Evolutionary conservation across 2,888 invertebrate species (phyloP).

Genomic region (Rugalucina vietnamica): DNA sequence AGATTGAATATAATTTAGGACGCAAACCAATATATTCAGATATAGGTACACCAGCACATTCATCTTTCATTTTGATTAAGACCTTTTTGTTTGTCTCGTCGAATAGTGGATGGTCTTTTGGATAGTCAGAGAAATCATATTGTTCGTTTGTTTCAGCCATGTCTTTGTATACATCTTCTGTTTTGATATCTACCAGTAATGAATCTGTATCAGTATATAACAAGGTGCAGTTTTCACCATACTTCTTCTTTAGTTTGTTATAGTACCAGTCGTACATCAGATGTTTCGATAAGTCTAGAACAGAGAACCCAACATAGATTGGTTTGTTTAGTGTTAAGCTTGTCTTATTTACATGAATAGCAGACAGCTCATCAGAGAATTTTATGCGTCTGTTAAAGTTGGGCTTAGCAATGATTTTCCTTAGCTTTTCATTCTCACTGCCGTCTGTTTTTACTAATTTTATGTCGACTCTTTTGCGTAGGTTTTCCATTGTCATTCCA

Average conservation of each 20-base stretch:
- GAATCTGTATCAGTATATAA: conserved; percentile 72
- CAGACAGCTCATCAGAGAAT: conserved; percentile 38
- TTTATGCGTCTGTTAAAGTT: conserved; percentile 38
- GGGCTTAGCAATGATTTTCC: conserved; percentile 33
- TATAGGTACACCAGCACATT: conserved; percentile 42
- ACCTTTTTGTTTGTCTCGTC: conserved; percentile 50
- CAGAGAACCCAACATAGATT: conserved; percentile 45
- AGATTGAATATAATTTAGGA: too few relatives aligned
- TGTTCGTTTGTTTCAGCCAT: conserved; percentile 46
- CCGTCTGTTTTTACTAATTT: conserved; percentile 39
- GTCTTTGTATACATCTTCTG: conserved; percentile 81
- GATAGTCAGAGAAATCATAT: conserved; percentile 49
- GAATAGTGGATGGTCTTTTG: conserved; percentile 46
- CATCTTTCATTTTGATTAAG: conserved; percentile 49
- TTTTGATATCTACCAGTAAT: conserved; percentile 73
- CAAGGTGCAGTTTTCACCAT: conserved; percentile 53
- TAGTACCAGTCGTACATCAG: conserved; percentile 77
- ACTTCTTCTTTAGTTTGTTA: conserved; percentile 75
- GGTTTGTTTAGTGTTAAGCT: conserved; percentile 48
- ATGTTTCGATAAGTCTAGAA: conserved; percentile 43
- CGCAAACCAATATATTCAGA: too few relatives aligned
- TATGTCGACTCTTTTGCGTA: conserved; percentile 36
- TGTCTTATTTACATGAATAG: conserved; percentile 41
- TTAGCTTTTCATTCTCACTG: conserved; percentile 34
- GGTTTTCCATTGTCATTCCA: conserved; percentile 32